Conservation (phyloP, 2,888 invertebrate species). For the Meliscaeva auricollis region DNA sequence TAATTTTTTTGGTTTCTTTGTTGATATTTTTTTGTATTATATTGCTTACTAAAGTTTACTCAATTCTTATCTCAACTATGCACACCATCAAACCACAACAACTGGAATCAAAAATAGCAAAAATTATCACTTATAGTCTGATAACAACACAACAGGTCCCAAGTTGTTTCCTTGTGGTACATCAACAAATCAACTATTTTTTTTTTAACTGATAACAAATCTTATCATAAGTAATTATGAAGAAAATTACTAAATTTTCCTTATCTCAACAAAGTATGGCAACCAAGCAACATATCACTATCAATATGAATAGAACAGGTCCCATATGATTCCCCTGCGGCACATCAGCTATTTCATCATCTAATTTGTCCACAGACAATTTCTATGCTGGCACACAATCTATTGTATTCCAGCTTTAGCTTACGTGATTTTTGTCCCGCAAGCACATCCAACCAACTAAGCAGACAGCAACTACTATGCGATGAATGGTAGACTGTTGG, state of each 20-base stretch:
- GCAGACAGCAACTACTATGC: neutral
- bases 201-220: no score
- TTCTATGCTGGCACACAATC: neutral
- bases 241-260: no score
- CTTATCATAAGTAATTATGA: no score
- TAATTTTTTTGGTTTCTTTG: no score
- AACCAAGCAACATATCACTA: neutral
- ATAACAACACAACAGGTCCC: slow-evolving; percentile 8
- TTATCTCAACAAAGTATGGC: no score
- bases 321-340: slow-evolving; percentile 19
- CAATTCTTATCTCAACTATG: no score
- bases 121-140: neutral
- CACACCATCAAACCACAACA: no score
- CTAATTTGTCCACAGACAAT: neutral
- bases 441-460: neutral
- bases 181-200: slow-evolving; percentile 8
- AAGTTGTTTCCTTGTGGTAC: neutral
- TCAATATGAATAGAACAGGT: slow-evolving; percentile 8
- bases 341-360: slow-evolving; percentile 8
- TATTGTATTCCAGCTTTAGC: neutral
- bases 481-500: neutral
- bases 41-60: no score
- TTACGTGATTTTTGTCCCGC: slow-evolving; percentile 5
- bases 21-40: no score
- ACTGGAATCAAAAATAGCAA: no score